A percentile compares a stretch with the other conserved stretches of the same genome.
These are phyloP conservation scores for Stomatorhinus walkeri DNA, from an alignment of 2,797 vertebrate genomes.

Conservation along the genomic window DNA sequence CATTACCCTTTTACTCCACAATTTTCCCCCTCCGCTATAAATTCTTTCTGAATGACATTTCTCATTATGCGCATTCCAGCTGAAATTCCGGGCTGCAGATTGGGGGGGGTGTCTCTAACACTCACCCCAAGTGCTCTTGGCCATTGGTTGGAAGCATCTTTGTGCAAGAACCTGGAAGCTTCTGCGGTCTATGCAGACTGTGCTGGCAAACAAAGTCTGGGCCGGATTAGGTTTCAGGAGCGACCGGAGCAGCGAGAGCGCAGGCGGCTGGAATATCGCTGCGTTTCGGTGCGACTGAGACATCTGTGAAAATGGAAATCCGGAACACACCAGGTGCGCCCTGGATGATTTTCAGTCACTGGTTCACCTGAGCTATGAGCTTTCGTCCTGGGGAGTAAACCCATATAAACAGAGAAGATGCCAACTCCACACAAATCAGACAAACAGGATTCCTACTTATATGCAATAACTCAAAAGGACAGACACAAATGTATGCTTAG, in stretches of 20 bases:
- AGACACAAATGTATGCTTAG: background rate
- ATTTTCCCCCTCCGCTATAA: conserved; percentile 23
- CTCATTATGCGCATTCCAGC: conserved; percentile 33
- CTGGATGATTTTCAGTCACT: background rate
- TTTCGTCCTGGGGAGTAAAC: background rate
- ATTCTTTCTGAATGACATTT: conserved; percentile 35
- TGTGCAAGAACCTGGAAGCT: background rate
- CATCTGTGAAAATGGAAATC: background rate
- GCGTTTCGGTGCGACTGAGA: background rate
- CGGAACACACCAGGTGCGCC: background rate
- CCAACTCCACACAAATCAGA: background rate
- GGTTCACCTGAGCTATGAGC: background rate
- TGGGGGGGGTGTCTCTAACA: background rate
- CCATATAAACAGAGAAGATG: background rate
- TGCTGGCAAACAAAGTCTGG: background rate
- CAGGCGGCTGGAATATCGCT: background rate
- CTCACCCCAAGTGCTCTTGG: background rate
- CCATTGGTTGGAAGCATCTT: background rate
- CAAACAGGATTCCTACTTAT: background rate
- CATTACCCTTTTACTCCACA: conserved; percentile 24
- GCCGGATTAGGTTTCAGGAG: background rate
- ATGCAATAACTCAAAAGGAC: background rate
- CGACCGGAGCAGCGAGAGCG: background rate
- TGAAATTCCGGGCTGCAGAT: conserved; percentile 11
- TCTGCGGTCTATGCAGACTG: background rate